Evolutionary conservation across 2,113 vertebrate species (phyloP), one percentile per base, ranked within the genome.

Genomic region (Larimichthys polyactis): DNA sequence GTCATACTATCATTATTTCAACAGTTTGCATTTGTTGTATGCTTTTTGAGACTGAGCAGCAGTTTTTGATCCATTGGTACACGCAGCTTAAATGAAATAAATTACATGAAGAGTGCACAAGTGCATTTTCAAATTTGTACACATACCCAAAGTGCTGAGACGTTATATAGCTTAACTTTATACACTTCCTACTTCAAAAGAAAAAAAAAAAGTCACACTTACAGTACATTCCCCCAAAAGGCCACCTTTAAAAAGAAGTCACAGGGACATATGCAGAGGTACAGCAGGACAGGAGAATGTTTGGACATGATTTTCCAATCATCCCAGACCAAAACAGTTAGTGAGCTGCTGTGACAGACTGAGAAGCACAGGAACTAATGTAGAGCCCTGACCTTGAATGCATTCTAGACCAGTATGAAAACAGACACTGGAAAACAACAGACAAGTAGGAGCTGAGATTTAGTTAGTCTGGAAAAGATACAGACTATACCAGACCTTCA

Each of bases 221-320:
- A 70, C 17, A 84, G 10, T 75, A 71, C 77, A 86, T 72, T 81
- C 68, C 79, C 36, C 64, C 55, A 60, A 74, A 92, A 90, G 81
- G 85, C 84, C 79, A 85, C 79, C 77, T 77, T 88, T 60, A 63
- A 76, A 84, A 69, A 11, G 10, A 73, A 81, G 22, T 55, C 68
- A 69, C 32, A 44, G 49, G 46, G 64, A 71, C 11, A 60, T 29
- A 46, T 16, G 20, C 48, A 54, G 32, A 36, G 49, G 66, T 15
- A 24, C 11, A 51, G 20, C 17, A 17, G 27, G 52, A 63, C 15
- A 60, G 46, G 48, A 43, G 51, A 22, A 27, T 46, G 59, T 52
- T 8, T 24, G 3, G 3, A 15, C 24, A 44, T 22, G 32, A 70
- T n/a, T 14, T 44, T 20, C 51, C 46, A n/a, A 16, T 46, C n/a